Conservation (phyloP, 1,140 invertebrate species). For the Thaumetopoea pityocampa region DNA sequence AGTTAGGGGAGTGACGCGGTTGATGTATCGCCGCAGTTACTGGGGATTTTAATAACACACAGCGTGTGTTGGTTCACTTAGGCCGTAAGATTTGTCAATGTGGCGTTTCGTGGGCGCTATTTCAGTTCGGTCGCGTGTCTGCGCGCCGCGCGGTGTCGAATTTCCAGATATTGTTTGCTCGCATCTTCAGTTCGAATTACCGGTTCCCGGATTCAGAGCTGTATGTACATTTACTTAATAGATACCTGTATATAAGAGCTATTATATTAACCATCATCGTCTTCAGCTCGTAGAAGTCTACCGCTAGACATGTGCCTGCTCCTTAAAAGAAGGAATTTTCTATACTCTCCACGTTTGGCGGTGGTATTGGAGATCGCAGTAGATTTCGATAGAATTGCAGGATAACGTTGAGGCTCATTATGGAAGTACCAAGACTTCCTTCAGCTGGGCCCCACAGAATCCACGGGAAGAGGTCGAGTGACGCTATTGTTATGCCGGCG, state of each 20-base stretch:
- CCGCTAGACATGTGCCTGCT: too few relatives aligned
- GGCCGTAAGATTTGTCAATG: constrained; percentile 74
- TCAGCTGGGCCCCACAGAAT: too few relatives aligned
- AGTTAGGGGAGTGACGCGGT: constrained; percentile 50
- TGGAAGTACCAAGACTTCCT: too few relatives aligned
- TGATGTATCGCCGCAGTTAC: constrained; percentile 70
- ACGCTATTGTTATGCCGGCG: too few relatives aligned
- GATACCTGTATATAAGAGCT: background rate
- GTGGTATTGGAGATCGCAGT: too few relatives aligned
- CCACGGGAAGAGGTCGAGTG: too few relatives aligned
- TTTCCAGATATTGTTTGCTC: constrained; percentile 61
- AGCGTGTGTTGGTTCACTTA: constrained; percentile 64
- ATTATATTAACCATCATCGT: too few relatives aligned
- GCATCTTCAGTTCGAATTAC: constrained; percentile 25
- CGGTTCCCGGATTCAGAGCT: constrained; percentile 17
- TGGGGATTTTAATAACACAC: constrained; percentile 71
- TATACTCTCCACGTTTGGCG: too few relatives aligned
- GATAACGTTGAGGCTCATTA: too few relatives aligned
- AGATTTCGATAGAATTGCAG: too few relatives aligned
- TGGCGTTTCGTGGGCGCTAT: constrained; percentile 64
- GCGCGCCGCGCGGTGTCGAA: constrained; percentile 31
- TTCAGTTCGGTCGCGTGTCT: constrained; percentile 55
- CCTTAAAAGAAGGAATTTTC: too few relatives aligned
- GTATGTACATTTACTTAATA: background rate
- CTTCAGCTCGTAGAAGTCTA: too few relatives aligned